Evolutionary conservation across 2,113 vertebrate genomes (phyloP).

Genomic region (Cathartes aura): DNA sequence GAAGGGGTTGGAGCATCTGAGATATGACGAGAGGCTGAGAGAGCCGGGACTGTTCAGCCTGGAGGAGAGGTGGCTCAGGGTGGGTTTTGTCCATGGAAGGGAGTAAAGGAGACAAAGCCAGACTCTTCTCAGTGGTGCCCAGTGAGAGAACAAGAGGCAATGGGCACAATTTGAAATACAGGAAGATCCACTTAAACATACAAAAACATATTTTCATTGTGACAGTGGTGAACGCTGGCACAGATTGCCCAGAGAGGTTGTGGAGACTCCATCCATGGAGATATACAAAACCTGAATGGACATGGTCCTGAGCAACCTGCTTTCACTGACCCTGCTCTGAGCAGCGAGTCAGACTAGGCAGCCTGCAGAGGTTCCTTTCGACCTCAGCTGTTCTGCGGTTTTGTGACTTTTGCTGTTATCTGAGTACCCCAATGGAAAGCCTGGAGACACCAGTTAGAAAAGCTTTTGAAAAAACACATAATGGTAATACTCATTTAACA

Average conservation of each 20-base stretch:
- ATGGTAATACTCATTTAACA: not conserved
- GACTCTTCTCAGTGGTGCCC: too few species aligned
- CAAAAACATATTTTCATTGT: not conserved
- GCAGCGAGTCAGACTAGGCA: not conserved
- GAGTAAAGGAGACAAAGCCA: not conserved
- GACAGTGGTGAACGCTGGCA: not conserved
- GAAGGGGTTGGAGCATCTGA: not conserved
- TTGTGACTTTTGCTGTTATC: not conserved
- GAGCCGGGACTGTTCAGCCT: not conserved
- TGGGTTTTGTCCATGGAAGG: not conserved
- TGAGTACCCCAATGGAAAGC: not conserved
- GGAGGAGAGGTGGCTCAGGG: not conserved
- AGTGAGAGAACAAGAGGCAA: not conserved
- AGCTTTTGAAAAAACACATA: accelerated
- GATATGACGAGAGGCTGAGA: not conserved
- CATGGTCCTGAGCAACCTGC: not conserved
- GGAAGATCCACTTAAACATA: not conserved
- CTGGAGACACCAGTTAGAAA: not conserved
- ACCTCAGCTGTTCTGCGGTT: not conserved
- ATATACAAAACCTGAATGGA: not conserved
- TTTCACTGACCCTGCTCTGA: not conserved
- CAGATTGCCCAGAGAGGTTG: not conserved
- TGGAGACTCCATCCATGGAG: not conserved
- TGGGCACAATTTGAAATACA: not conserved
- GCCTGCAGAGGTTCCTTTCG: not conserved